These are phyloP conservation scores for Rachycentron canadum DNA, from an alignment of 2,797 vertebrate genomes.

Conservation along the genomic window DNA sequence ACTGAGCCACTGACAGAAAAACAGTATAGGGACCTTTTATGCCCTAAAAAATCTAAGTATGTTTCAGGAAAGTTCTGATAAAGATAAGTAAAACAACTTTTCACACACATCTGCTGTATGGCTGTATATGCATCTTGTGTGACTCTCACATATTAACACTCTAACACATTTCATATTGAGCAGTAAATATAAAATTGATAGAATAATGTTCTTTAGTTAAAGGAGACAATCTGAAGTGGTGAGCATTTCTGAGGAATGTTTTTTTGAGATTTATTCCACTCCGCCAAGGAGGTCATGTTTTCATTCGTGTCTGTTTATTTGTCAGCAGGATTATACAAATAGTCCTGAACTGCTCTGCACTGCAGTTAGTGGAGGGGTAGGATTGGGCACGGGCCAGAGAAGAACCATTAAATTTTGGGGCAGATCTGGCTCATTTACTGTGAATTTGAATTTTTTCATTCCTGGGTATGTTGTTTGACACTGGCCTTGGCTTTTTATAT, in stretches of 20 bases:
- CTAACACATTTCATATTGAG: conserved; percentile 21
- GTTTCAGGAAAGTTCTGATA: not conserved
- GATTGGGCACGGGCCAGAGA: too few relatives aligned
- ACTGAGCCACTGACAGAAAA: too few relatives aligned
- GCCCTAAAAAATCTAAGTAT: not conserved
- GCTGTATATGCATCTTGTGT: conserved; percentile 11
- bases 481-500: not conserved
- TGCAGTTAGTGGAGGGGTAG: too few relatives aligned
- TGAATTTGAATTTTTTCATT: too few relatives aligned
- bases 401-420: too few relatives aligned
- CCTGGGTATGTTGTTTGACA: too few relatives aligned
- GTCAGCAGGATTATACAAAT: too few relatives aligned
- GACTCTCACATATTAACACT: too few relatives aligned
- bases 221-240: not conserved
- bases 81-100: not conserved
- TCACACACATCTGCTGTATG: not conserved
- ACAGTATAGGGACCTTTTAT: not conserved
- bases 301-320: too few relatives aligned
- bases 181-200: not conserved
- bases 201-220: conserved; percentile 27
- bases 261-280: not conserved
- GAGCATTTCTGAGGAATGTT: conserved; percentile 22
- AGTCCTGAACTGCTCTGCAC: too few relatives aligned
- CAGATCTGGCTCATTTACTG: too few relatives aligned
- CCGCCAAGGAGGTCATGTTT: too few relatives aligned